Conservation (phyloP, 2,113 vertebrate genomes). For the Phoenicopterus ruber region DNA sequence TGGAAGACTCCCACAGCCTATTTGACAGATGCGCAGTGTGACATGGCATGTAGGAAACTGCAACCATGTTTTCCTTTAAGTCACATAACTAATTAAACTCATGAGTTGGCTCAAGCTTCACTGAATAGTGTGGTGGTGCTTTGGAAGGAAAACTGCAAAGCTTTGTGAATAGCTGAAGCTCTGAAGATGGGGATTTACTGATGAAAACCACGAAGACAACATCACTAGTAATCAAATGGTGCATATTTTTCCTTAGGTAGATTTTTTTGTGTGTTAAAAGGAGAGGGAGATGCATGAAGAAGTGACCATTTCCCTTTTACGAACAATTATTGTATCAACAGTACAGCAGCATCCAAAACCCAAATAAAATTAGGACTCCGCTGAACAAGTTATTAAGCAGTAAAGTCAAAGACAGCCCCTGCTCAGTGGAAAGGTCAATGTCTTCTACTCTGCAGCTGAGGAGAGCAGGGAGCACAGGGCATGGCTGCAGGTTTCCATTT, state of each 20-base stretch:
- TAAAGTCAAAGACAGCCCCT: neutral
- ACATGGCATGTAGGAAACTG: neutral
- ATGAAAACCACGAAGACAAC: neutral
- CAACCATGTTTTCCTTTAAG: slow-evolving; percentile 21
- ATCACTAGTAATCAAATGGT: neutral
- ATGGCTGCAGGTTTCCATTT: neutral
- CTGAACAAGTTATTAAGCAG: neutral
- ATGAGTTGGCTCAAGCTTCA: neutral
- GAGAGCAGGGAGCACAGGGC: neutral
- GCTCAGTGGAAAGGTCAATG: neutral
- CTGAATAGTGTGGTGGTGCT: neutral
- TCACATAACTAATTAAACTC: slow-evolving; percentile 42
- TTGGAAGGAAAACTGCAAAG: neutral
- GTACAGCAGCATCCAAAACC: neutral
- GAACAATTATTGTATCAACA: neutral
- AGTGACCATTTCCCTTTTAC: neutral
- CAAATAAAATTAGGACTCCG: neutral
- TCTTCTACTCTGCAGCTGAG: neutral
- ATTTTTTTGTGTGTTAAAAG: neutral
- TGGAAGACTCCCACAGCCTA: slow-evolving; percentile 14
- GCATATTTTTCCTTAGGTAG: neutral
- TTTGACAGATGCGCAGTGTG: slow-evolving; percentile 3
- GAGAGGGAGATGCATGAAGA: neutral
- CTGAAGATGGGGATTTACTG: neutral
- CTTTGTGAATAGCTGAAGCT: neutral